Percentiles rank a stretch among this genome's conserved stretches.
These are phyloP conservation scores for Cheilosia vulpina DNA, from an alignment of 2,888 invertebrate genomes.

Conservation along the genomic window DNA sequence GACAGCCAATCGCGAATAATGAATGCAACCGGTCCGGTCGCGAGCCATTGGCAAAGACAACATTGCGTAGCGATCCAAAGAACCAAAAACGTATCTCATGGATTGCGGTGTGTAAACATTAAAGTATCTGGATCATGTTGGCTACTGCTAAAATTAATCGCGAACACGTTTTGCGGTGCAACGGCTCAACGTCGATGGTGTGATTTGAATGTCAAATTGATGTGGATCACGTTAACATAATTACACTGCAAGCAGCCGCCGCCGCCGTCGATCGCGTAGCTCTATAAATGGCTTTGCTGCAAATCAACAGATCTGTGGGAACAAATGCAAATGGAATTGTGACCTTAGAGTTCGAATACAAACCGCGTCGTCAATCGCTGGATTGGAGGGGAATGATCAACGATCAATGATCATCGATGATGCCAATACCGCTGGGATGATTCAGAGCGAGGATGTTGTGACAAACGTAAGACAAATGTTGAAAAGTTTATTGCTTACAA, in stretches of 20 bases:
- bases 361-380: background rate
- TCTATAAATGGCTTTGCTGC: background rate
- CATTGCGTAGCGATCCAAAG: constrained; percentile 21
- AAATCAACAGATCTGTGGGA: constrained; percentile 25
- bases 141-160: constrained; percentile 32
- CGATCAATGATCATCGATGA: background rate
- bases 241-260: constrained; percentile 8
- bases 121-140: constrained; percentile 38
- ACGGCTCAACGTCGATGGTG: background rate
- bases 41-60: constrained; percentile 17
- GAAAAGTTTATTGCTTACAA: background rate
- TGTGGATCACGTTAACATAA: constrained; percentile 33
- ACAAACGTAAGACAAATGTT: background rate
- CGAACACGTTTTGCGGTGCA: constrained; percentile 13
- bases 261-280: background rate
- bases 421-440: constrained; percentile 1
- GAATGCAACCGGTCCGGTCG: constrained; percentile 29
- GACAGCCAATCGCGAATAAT: constrained; percentile 16
- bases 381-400: background rate
- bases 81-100: constrained; percentile 36
- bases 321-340: background rate
- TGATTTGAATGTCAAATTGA: constrained; percentile 43
- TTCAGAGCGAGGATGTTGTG: background rate
- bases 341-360: constrained; percentile 14
- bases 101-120: constrained; percentile 6